These are phyloP conservation scores for Flexamia atlantica DNA, from an alignment of 2,888 invertebrate species.

Conservation along the genomic window DNA sequence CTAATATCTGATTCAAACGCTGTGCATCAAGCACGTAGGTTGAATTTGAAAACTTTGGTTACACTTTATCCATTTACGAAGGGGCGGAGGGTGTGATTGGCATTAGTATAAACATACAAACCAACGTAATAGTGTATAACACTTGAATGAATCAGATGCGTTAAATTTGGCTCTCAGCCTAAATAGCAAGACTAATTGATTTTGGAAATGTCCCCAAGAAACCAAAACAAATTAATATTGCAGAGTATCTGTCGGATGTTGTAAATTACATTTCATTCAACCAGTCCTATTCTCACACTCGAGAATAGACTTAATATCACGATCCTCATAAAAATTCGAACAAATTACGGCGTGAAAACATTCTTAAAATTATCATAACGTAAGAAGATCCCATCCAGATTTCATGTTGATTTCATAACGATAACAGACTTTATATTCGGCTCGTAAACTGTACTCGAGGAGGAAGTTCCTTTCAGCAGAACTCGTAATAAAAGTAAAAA, in stretches of 20 bases:
- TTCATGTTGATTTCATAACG: conserved; percentile 25
- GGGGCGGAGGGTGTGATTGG: too few species aligned
- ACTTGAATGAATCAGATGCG: neutral
- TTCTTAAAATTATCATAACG: neutral
- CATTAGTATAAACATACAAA: too few species aligned
- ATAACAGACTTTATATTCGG: conserved; percentile 1
- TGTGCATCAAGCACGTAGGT: too few species aligned
- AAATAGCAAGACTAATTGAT: too few species aligned
- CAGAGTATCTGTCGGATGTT: too few species aligned
- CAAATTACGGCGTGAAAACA: neutral
- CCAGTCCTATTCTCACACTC: neutral
- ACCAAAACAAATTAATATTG: too few species aligned
- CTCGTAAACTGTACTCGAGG: neutral
- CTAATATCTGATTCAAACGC: too few species aligned
- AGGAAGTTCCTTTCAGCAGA: conserved; percentile 20
- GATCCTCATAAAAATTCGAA: neutral
- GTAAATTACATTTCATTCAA: too few species aligned
- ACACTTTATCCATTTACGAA: too few species aligned
- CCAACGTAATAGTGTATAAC: neutral
- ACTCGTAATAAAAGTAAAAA: neutral
- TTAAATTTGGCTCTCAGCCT: too few species aligned
- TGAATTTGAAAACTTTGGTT: too few species aligned
- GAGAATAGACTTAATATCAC: neutral
- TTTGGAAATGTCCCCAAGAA: too few species aligned
- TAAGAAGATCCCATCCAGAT: conserved; percentile 4